Conservation (phyloP, 2,888 invertebrate genomes). For the Sarcophaga subvicina region DNA sequence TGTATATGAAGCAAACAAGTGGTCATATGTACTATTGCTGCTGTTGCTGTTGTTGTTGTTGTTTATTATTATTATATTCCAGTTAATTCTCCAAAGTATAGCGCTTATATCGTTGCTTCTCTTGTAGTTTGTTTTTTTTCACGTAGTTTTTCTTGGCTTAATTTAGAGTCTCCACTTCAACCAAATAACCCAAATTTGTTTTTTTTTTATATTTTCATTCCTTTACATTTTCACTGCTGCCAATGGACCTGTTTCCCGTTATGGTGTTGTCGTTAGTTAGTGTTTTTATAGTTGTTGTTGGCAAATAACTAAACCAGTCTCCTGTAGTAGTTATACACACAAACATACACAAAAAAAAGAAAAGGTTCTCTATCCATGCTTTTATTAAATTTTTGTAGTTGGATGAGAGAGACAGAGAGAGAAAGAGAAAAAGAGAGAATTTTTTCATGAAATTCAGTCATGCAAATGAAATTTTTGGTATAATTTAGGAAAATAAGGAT, state of each 20-base stretch:
- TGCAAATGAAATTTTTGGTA: slow-evolving; percentile 30
- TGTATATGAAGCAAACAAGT: not conserved
- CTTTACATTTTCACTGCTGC: not conserved
- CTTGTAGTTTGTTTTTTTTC: not conserved
- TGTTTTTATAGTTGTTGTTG: not conserved
- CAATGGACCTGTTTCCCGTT: not conserved
- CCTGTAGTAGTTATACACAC: not conserved
- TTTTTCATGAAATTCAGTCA: slow-evolving; percentile 18
- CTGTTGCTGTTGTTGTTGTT: not conserved
- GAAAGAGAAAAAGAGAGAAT: too few relatives aligned
- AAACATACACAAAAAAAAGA: rapidly evolving
- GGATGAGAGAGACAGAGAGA: too few relatives aligned
- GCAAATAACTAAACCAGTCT: not conserved
- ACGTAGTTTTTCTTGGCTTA: not conserved
- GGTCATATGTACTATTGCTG: not conserved
- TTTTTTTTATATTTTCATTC: too few relatives aligned
- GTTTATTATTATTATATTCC: slow-evolving; percentile 30
- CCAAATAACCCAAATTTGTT: not conserved
- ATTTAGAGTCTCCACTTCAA: not conserved
- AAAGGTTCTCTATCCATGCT: not conserved
- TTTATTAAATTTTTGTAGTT: not conserved
- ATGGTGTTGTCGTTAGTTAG: not conserved
- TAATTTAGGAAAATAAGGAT: not conserved
- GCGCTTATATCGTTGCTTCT: not conserved
- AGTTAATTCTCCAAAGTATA: slow-evolving; percentile 40